A percentile compares a stretch with the other conserved stretches of the same genome.
Evolutionary conservation across 2,113 vertebrate species (phyloP).

Genomic region (Empidonax traillii): DNA sequence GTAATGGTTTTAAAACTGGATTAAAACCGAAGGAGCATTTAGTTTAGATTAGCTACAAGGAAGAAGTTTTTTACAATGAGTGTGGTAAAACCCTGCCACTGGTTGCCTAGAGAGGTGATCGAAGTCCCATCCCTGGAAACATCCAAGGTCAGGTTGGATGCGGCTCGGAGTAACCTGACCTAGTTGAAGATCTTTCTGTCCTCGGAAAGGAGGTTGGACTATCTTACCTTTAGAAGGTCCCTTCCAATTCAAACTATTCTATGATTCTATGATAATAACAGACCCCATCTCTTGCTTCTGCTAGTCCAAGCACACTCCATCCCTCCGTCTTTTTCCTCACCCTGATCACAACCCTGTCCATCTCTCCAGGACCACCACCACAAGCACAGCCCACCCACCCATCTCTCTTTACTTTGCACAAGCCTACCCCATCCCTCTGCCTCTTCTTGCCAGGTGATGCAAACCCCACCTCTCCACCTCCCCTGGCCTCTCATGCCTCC

Average conservation of each 20-base stretch:
- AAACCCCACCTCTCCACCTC: neutral
- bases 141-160: neutral
- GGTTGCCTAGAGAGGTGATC: neutral
- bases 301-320: neutral
- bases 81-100: neutral
- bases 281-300: neutral
- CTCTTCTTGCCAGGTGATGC: neutral
- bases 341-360: fast-evolving
- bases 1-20: neutral
- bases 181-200: neutral
- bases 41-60: neutral
- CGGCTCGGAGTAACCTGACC: neutral
- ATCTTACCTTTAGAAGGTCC: neutral
- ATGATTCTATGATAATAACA: neutral
- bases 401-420: neutral
- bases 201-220: neutral
- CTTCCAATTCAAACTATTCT: neutral
- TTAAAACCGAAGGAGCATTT: neutral
- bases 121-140: neutral
- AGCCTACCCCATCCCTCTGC: neutral
- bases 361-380: neutral
- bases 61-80: neutral
- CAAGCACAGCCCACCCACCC: too few relatives aligned
- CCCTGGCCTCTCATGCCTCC: too few relatives aligned
- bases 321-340: neutral